Conservation (phyloP, 2,113 vertebrate species). For the Cebus imitator region DNA sequence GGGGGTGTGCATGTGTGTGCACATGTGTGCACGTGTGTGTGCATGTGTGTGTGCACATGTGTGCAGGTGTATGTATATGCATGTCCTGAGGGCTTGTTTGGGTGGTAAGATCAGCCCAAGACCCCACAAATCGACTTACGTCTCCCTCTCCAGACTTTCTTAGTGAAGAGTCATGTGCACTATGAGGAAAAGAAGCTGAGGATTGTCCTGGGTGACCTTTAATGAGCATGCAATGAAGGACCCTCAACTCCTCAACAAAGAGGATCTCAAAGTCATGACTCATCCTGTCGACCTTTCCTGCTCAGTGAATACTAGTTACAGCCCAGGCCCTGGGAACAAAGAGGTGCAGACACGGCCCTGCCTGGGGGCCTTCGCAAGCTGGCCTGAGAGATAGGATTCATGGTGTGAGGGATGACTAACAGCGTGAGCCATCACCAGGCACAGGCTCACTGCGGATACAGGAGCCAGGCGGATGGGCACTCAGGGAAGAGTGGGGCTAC, state of each 20-base stretch:
- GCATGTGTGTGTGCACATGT: not conserved
- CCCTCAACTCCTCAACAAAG: not conserved
- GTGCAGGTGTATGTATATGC: not conserved
- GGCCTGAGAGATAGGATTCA: constrained; percentile 10
- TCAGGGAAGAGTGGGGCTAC: fast-evolving
- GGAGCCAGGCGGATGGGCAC: not conserved
- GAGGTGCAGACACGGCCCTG: fast-evolving
- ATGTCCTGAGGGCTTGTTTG: not conserved
- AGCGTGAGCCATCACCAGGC: not conserved
- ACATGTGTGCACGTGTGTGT: no score
- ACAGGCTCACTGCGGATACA: fast-evolving
- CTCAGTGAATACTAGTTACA: not conserved
- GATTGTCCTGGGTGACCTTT: not conserved
- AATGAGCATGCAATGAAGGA: not conserved
- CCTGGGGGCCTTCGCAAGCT: not conserved
- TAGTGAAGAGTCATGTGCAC: not conserved
- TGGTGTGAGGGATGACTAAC: not conserved
- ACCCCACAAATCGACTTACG: not conserved
- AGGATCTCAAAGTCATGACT: not conserved
- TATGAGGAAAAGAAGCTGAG: not conserved
- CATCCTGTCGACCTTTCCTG: fast-evolving
- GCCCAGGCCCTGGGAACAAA: not conserved
- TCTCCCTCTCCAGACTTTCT: not conserved
- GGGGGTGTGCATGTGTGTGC: no score
- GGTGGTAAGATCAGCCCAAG: not conserved